Percentiles rank a stretch among this genome's conserved stretches.
phyloP scores from a whole-genome alignment of 35 echinoderm and acorn worm species.

The Lytechinus variegatus region DNA sequence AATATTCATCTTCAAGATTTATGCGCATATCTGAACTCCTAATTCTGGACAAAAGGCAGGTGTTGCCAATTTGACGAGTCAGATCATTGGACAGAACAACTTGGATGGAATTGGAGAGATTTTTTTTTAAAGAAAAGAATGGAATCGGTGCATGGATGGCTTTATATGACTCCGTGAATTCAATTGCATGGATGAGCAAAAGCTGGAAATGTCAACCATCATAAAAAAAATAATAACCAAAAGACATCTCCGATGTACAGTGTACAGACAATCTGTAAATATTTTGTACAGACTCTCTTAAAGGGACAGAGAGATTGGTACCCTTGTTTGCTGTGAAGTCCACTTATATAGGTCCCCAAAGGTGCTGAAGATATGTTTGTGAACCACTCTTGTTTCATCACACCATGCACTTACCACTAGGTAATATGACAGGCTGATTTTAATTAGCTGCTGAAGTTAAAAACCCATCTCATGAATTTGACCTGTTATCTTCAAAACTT shows the following conservation, averaged over 20 bases:
- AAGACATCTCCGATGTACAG: not conserved
- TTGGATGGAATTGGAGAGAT: not conserved
- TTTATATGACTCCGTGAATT: constrained; percentile 5
- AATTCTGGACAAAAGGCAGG: not conserved
- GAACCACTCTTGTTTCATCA: not conserved
- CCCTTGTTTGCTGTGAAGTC: not conserved
- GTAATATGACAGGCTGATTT: not conserved
- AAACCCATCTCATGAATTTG: not conserved
- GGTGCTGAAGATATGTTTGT: not conserved
- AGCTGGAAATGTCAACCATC: not conserved
- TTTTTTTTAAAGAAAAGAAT: not conserved
- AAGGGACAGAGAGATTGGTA: not conserved
- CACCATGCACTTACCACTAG: not conserved
- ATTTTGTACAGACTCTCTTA: not conserved
- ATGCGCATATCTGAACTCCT: not conserved
- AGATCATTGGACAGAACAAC: not conserved
- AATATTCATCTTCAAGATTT: not conserved
- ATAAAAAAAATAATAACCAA: not conserved
- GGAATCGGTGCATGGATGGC: not conserved
- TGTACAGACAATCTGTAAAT: not conserved
- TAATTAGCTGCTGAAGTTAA: not conserved
- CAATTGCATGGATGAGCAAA: constrained; percentile 5
- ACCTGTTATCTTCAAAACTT: not conserved
- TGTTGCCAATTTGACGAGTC: not conserved
- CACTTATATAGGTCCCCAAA: not conserved